phyloP scores from a whole-genome alignment of 2,797 vertebrate genomes.

The Aldrovandia affinis region DNA sequence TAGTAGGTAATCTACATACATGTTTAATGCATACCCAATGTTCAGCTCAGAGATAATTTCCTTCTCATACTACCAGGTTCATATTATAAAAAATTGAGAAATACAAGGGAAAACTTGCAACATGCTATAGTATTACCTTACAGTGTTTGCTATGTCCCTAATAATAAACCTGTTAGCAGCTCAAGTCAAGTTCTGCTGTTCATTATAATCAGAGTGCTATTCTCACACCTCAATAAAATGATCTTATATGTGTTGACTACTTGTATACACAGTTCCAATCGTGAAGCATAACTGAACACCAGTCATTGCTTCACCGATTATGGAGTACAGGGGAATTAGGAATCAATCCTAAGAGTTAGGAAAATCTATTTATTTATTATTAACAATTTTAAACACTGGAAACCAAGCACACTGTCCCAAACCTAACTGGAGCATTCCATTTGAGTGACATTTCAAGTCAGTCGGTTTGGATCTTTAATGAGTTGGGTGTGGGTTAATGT shows the following conservation, averaged over 20 bases:
- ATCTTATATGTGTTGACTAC: too few relatives aligned
- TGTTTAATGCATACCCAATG: not conserved
- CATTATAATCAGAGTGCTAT: not conserved
- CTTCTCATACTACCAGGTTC: not conserved
- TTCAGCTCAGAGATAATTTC: not conserved
- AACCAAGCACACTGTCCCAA: too few relatives aligned
- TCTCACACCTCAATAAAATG: not conserved
- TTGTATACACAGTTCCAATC: not conserved
- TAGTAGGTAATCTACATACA: not conserved
- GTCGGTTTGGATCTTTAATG: not conserved
- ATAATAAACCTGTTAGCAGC: too few relatives aligned
- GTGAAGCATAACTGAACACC: not conserved
- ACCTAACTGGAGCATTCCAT: too few relatives aligned
- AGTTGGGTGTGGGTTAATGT: too few relatives aligned
- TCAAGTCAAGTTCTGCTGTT: too few relatives aligned
- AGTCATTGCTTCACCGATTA: not conserved
- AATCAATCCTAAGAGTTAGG: too few relatives aligned
- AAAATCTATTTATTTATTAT: too few relatives aligned
- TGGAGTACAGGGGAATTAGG: not conserved
- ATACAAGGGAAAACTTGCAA: not conserved
- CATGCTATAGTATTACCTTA: not conserved
- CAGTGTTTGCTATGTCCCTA: too few relatives aligned
- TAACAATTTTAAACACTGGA: not conserved
- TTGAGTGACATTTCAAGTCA: not conserved
- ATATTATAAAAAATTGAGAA: not conserved